A percentile compares a stretch with the other conserved stretches of the same genome.
These are phyloP conservation scores for Lepisosteus oculatus DNA, from an alignment of 2,113 vertebrate species.

Conservation along the genomic window DNA sequence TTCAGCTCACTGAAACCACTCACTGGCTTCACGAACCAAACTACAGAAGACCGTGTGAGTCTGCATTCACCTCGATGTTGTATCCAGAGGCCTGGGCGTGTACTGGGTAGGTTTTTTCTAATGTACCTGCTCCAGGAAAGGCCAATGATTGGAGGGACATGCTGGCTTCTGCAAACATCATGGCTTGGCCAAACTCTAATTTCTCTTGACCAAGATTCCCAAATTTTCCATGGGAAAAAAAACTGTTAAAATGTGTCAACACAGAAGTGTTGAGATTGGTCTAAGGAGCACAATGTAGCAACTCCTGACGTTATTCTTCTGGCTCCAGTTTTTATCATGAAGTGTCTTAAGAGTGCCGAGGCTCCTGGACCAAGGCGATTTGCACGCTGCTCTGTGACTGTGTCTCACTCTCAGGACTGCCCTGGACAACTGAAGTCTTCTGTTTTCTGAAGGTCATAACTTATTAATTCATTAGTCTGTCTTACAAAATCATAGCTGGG, in stretches of 20 bases:
- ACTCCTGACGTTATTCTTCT: slow-evolving; percentile 38
- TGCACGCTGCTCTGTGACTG: background rate
- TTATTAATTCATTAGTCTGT: slow-evolving; percentile 17
- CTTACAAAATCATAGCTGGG: too few species aligned
- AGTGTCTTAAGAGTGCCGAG: slow-evolving; percentile 13
- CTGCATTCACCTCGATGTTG: background rate
- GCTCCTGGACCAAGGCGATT: slow-evolving; percentile 2
- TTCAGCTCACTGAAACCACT: too few species aligned
- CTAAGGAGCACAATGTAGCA: slow-evolving; percentile 46
- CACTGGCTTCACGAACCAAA: too few species aligned
- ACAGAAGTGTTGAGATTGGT: too few species aligned
- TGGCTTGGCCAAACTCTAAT: slow-evolving; percentile 17
- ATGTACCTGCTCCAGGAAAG: background rate
- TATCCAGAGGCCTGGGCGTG: slow-evolving; percentile 29
- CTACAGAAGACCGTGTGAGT: too few species aligned
- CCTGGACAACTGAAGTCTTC: slow-evolving; percentile 39
- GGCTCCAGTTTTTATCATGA: slow-evolving; percentile 7
- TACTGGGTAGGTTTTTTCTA: slow-evolving; percentile 17
- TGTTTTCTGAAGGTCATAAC: slow-evolving; percentile 14
- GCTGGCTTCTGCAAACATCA: slow-evolving; percentile 20
- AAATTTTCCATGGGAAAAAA: too few species aligned
- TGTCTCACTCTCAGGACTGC: slow-evolving; percentile 53
- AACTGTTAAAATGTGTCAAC: too few species aligned
- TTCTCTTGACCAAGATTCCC: too few species aligned
- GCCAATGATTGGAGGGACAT: slow-evolving; percentile 27